phyloP scores from a whole-genome alignment of 23 tunicate species.

The Pegea sp. region DNA sequence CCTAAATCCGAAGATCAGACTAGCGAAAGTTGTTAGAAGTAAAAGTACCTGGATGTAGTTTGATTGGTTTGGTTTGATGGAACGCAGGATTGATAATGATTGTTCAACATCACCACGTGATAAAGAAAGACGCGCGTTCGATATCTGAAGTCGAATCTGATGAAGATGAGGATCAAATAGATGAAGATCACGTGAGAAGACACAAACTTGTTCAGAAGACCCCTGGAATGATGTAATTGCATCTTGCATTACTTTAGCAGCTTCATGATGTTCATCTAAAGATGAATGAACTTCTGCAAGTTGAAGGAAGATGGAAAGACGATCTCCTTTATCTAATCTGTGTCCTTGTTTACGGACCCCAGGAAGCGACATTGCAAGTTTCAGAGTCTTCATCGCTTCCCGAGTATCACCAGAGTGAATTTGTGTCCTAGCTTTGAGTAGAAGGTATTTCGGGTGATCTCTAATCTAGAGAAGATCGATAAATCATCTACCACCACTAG shows the following conservation, averaged over 20 bases:
- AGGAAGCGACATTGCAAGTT: slow-evolving; percentile 61
- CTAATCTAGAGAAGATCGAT: slow-evolving; percentile 21
- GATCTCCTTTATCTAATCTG: slow-evolving; percentile 17
- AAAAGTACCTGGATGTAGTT: slow-evolving; percentile 64
- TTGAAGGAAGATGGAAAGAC: slow-evolving; percentile 59
- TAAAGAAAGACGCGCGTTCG: slow-evolving; percentile 68
- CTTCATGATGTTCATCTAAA: slow-evolving; percentile 61
- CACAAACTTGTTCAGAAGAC: slow-evolving; percentile 65
- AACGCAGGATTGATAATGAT: slow-evolving; percentile 35
- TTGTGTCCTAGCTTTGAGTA: slow-evolving; percentile 35
- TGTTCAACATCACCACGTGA: slow-evolving; percentile 67
- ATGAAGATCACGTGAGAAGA: neutral
- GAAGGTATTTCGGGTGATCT: slow-evolving; percentile 64
- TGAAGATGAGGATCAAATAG: no score
- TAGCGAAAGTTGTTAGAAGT: no score
- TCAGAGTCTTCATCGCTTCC: slow-evolving; percentile 55
- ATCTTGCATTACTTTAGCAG: slow-evolving; percentile 91
- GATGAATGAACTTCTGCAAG: slow-evolving; percentile 13
- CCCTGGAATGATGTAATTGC: slow-evolving; percentile 80
- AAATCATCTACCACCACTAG: neutral
- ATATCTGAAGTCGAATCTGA: slow-evolving; percentile 62
- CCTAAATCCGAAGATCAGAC: slow-evolving; percentile 3
- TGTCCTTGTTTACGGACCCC: slow-evolving; percentile 12
- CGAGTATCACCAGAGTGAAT: slow-evolving; percentile 13
- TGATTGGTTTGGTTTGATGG: slow-evolving; percentile 67